phyloP scores from a whole-genome alignment of 2,888 invertebrate species.

The Myopa testacea region DNA sequence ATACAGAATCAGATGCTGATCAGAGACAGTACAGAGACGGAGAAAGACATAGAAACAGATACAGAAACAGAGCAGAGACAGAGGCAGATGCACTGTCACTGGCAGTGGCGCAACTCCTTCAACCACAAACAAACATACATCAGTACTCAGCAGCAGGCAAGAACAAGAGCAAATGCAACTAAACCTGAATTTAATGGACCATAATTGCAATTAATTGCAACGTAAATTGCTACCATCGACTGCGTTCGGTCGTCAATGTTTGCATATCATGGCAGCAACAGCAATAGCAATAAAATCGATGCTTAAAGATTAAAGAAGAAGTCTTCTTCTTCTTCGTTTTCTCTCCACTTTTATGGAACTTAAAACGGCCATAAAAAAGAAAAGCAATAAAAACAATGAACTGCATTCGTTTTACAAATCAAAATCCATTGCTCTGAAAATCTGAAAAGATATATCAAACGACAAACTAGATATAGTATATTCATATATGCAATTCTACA shows the following conservation, averaged over 20 bases:
- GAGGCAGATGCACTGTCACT: no score
- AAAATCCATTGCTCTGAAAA: background rate
- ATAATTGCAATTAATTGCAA: constrained; percentile 40
- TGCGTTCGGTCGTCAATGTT: background rate
- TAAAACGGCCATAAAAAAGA: background rate
- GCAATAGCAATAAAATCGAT: background rate
- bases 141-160: constrained; percentile 2
- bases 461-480: background rate
- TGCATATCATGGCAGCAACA: constrained; percentile 26
- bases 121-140: no score
- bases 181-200: constrained; percentile 35
- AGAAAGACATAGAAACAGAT: no score
- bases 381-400: background rate
- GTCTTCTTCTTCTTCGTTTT: no score
- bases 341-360: constrained; percentile 8
- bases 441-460: background rate
- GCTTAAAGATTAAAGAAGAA: background rate
- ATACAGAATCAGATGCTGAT: no score
- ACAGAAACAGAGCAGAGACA: no score
- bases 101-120: no score
- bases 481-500: no score
- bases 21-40: no score
- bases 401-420: background rate
- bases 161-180: constrained; percentile 4
- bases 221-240: constrained; percentile 34